A percentile compares a stretch with the other conserved stretches of the same genome.
These are phyloP conservation scores for Bembecia ichneumoniformis DNA, from an alignment of 2,888 invertebrate species.

Conservation along the genomic window DNA sequence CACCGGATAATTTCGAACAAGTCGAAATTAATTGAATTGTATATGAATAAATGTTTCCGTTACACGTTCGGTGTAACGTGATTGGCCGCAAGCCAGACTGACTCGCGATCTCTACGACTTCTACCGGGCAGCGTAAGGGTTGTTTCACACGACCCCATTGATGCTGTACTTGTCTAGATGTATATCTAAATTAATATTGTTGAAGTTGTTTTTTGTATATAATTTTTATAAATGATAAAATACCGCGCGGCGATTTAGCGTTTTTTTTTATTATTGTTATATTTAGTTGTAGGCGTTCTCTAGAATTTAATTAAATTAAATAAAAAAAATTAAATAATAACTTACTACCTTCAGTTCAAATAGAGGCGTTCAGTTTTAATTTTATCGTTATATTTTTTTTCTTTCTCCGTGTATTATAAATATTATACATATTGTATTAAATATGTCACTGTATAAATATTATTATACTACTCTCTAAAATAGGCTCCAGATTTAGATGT, in stretches of 20 bases:
- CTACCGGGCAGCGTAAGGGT: no score
- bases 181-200: conserved; percentile 38
- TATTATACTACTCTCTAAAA: no score
- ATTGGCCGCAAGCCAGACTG: conserved; percentile 28
- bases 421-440: no score
- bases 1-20: no score
- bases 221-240: conserved; percentile 23
- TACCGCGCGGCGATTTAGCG: conserved; percentile 9
- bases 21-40: no score
- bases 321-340: conserved; percentile 11
- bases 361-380: conserved; percentile 35
- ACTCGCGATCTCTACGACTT: conserved; percentile 38
- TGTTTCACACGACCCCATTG: background rate
- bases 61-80: no score
- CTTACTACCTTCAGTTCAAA: conserved; percentile 19
- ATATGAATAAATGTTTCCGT: no score
- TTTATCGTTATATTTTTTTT: conserved; percentile 22
- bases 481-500: no score
- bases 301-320: no score
- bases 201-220: conserved; percentile 60
- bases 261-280: conserved; percentile 6
- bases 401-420: conserved; percentile 24
- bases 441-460: no score
- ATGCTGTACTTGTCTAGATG: conserved; percentile 29
- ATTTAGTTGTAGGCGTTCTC: no score